Percentiles rank a stretch among this genome's conserved stretches.
Conservation (phyloP, 30 jellyfish, hydroid and myxozoan species). For the Turritopsis rubra region DNA sequence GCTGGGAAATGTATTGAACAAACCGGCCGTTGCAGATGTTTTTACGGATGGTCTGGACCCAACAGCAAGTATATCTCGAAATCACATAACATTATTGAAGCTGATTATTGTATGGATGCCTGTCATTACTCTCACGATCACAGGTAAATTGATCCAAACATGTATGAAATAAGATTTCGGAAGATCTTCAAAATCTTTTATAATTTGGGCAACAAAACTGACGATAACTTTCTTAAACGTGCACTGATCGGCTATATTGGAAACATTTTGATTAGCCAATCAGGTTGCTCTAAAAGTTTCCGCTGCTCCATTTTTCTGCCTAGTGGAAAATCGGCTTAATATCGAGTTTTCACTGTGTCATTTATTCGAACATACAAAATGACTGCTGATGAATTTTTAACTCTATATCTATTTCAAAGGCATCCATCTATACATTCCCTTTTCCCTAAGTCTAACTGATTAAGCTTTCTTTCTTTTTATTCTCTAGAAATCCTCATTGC, state of each 20-base stretch:
- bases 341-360: too few species aligned
- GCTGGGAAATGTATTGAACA: conserved; percentile 1
- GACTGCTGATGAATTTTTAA: too few species aligned
- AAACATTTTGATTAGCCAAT: too few species aligned
- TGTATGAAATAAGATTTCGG: neutral
- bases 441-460: neutral
- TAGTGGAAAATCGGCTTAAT: too few species aligned
- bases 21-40: conserved; percentile 11
- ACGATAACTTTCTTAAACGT: neutral
- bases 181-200: neutral
- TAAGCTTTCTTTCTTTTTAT: neutral
- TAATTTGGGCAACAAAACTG: neutral
- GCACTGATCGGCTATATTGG: too few species aligned
- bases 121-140: conserved; percentile 26
- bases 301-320: too few species aligned
- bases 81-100: conserved; percentile 10
- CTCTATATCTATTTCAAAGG: neutral
- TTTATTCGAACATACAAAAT: too few species aligned
- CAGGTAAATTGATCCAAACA: neutral
- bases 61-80: neutral
- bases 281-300: too few species aligned
- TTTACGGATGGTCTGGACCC: conserved; percentile 24
- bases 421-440: neutral
- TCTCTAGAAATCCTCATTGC: conserved; percentile 8
- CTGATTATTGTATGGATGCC: conserved; percentile 20